These are phyloP conservation scores for Pterophyllum scalare DNA, from an alignment of 2,113 vertebrate genomes.

Conservation along the genomic window DNA sequence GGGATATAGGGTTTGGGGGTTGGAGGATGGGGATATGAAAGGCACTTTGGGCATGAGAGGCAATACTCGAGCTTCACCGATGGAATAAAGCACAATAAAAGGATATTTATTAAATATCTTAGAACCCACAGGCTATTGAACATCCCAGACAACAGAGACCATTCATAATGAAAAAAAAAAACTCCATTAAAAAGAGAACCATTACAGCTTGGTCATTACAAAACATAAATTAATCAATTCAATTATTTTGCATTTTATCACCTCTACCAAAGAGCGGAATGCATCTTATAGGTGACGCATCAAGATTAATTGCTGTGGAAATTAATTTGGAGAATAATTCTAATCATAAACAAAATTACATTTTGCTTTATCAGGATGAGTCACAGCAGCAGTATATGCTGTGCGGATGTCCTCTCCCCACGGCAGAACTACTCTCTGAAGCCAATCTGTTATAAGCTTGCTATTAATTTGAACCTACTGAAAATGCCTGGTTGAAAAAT, in stretches of 20 bases:
- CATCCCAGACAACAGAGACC: slow-evolving; percentile 41
- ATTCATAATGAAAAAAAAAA: slow-evolving; percentile 64
- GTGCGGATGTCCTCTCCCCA: slow-evolving; percentile 27
- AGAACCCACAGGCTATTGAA: slow-evolving; percentile 57
- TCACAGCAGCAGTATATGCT: slow-evolving; percentile 55
- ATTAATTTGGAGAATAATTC: slow-evolving; percentile 77
- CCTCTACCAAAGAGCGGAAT: slow-evolving; percentile 64
- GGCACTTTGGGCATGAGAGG: slow-evolving; percentile 38
- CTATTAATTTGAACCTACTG: slow-evolving; percentile 60
- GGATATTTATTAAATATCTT: slow-evolving; percentile 70
- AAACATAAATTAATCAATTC: slow-evolving; percentile 76
- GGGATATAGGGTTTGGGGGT: slow-evolving; percentile 46
- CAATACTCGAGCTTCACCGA: slow-evolving; percentile 58
- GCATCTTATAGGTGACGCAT: slow-evolving; percentile 71
- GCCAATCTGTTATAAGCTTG: slow-evolving; percentile 52
- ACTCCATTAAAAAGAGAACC: slow-evolving; percentile 62
- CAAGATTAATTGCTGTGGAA: slow-evolving; percentile 76
- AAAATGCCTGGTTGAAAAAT: slow-evolving; percentile 52
- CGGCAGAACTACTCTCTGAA: slow-evolving; percentile 33
- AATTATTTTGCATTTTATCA: slow-evolving; percentile 80
- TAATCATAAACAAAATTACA: slow-evolving; percentile 74
- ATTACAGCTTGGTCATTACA: slow-evolving; percentile 71
- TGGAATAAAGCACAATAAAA: slow-evolving; percentile 68
- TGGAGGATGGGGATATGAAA: slow-evolving; percentile 40
- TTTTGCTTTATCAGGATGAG: slow-evolving; percentile 72